phyloP scores from a whole-genome alignment of 2,113 vertebrate genomes.

The Syngnathus typhle region DNA sequence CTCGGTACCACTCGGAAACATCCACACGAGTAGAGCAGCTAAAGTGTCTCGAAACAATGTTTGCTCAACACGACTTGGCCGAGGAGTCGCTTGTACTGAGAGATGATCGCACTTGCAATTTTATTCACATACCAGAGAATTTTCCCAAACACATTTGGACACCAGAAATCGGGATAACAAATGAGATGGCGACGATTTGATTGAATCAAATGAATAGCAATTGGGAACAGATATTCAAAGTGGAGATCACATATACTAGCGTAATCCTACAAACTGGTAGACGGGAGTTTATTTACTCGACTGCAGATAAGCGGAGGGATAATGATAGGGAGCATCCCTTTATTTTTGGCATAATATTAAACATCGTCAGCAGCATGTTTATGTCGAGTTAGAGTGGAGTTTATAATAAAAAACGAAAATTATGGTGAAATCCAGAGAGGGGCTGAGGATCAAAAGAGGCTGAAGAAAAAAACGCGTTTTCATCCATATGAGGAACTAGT shows the following conservation, averaged over 20 bases:
- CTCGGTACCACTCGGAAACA: constrained; percentile 1
- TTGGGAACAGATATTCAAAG: neutral
- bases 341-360: neutral
- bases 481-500: neutral
- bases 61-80: neutral
- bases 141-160: neutral
- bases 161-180: neutral
- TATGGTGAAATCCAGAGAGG: neutral
- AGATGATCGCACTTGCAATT: neutral
- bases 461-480: neutral
- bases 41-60: constrained; percentile 2
- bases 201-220: neutral
- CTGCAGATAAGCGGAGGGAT: neutral
- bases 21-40: neutral
- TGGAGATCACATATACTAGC: neutral
- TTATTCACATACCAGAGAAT: neutral
- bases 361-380: neutral
- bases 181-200: too few species aligned
- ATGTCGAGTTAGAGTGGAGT: neutral
- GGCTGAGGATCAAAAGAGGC: neutral
- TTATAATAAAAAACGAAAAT: neutral
- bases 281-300: neutral
- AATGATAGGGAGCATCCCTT: neutral
- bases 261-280: neutral
- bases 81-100: neutral